These are phyloP conservation scores for Archilochus colubris DNA, from an alignment of 2,113 vertebrate genomes.

Conservation along the genomic window DNA sequence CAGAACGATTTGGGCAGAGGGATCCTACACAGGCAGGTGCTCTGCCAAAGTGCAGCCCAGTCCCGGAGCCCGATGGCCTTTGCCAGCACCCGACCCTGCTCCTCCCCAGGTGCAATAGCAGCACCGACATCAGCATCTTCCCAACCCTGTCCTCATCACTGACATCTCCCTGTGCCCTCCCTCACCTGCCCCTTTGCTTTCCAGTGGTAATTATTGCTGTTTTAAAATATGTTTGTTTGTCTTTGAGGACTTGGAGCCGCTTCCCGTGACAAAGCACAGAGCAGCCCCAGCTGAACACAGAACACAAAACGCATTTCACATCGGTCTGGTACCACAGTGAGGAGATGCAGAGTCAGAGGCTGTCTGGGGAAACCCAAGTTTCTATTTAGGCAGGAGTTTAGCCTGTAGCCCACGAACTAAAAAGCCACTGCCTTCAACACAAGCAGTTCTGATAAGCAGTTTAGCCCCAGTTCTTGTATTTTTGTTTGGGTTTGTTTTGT, in stretches of 20 bases:
- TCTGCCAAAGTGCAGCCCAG: not conserved
- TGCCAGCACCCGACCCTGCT: not conserved
- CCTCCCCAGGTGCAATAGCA: constrained; percentile 10
- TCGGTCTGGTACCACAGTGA: constrained; percentile 13
- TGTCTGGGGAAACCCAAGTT: constrained; percentile 8
- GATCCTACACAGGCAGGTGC: not conserved
- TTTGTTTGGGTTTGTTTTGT: not conserved
- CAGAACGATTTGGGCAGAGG: not conserved
- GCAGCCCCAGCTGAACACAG: constrained; percentile 59
- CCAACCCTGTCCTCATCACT: not conserved
- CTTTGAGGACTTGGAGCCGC: constrained; percentile 54
- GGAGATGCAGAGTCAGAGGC: constrained; percentile 49
- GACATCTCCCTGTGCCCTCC: not conserved
- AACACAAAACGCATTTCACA: constrained; percentile 56
- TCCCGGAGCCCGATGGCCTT: not conserved
- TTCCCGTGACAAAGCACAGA: constrained; percentile 56
- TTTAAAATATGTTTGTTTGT: constrained; percentile 26
- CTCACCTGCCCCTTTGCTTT: constrained; percentile 20
- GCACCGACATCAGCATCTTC: not conserved
- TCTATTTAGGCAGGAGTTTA: not conserved
- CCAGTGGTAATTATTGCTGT: constrained; percentile 78
- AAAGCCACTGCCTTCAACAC: constrained; percentile 11
- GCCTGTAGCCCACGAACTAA: not conserved
- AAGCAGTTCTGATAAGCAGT: constrained; percentile 26
- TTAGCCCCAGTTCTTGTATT: not conserved